Evolutionary conservation across 2,888 invertebrate species (phyloP).

Genomic region (Lithophane semibrunnea): DNA sequence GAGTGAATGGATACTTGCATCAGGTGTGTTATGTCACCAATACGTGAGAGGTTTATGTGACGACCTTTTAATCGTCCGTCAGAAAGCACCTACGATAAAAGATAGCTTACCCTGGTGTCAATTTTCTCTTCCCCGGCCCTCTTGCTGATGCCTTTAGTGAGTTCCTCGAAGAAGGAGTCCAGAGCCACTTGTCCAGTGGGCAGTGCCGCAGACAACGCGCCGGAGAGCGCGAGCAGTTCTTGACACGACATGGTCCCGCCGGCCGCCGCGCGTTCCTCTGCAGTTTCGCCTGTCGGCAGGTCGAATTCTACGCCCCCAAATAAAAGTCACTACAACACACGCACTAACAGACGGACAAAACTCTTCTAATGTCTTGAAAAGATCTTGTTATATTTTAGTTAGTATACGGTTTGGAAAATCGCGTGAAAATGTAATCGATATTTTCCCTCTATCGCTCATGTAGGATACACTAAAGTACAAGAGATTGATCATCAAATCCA

Average conservation of each 20-base stretch:
- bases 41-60: background rate
- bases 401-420: background rate
- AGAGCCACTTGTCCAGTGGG: conserved; percentile 96
- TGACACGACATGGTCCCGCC: conserved; percentile 95
- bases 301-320: conserved; percentile 86
- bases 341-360: conserved; percentile 46
- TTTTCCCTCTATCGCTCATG: background rate
- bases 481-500: background rate
- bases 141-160: conserved; percentile 93
- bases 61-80: background rate
- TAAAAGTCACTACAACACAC: conserved; percentile 75
- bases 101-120: conserved; percentile 81
- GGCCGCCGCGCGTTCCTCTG: conserved; percentile 84
- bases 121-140: conserved; percentile 86
- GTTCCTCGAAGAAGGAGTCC: conserved; percentile 95
- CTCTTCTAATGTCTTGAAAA: conserved; percentile 61
- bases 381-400: conserved; percentile 51
- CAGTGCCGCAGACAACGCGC: conserved; percentile 97
- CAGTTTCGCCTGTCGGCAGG: conserved; percentile 87
- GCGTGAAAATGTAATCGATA: background rate
- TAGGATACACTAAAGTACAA: background rate
- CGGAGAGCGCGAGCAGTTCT: conserved; percentile 97
- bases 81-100: background rate
- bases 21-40: background rate
- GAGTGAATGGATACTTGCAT: background rate